Evolutionary conservation across 2,888 invertebrate genomes (phyloP).

Genomic region (Mesochorus sp.): DNA sequence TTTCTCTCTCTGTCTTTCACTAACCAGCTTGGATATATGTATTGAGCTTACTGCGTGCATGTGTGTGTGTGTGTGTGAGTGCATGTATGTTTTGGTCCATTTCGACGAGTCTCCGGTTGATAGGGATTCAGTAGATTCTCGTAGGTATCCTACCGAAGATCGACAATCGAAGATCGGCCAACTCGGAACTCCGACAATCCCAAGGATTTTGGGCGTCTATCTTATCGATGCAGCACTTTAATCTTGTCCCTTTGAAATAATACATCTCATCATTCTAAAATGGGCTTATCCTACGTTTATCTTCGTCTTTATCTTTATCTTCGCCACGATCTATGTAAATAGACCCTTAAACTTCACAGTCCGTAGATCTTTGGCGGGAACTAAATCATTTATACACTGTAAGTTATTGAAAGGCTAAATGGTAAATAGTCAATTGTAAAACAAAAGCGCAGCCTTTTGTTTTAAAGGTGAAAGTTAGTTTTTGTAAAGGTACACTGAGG

Average conservation of each 20-base stretch:
- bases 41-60: slow-evolving; percentile 9
- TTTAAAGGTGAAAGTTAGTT: slow-evolving; percentile 21
- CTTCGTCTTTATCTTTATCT: no score
- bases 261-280: not conserved
- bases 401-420: not conserved
- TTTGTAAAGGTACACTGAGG: slow-evolving; percentile 14
- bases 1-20: slow-evolving; percentile 20
- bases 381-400: not conserved
- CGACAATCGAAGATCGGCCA: slow-evolving; percentile 46
- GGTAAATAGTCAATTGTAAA: slow-evolving; percentile 31
- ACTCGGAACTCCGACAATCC: slow-evolving; percentile 45
- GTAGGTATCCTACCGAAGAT: slow-evolving; percentile 24
- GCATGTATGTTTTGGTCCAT: slow-evolving; percentile 22
- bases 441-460: not conserved
- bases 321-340: no score
- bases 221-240: slow-evolving; percentile 40
- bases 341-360: no score
- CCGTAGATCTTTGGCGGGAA: no score
- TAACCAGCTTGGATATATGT: slow-evolving; percentile 7
- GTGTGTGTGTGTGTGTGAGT: not conserved
- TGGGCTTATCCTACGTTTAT: no score
- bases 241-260: slow-evolving; percentile 39
- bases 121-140: slow-evolving; percentile 48
- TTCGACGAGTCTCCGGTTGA: slow-evolving; percentile 40
- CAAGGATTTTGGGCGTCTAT: slow-evolving; percentile 44